Evolutionary conservation across 2,888 invertebrate genomes (phyloP).

Genomic region (Phyllotreta striolata): DNA sequence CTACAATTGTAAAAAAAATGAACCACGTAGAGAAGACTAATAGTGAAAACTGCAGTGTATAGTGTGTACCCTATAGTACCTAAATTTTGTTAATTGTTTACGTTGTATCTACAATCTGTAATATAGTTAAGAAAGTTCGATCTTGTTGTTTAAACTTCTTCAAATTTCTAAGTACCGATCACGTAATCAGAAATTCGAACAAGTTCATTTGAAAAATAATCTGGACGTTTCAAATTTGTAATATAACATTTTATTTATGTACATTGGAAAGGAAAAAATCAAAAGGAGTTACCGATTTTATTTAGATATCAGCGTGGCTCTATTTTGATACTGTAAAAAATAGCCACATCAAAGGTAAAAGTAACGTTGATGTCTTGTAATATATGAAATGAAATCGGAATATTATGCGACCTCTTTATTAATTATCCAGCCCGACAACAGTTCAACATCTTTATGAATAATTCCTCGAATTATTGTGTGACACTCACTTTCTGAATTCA

Average conservation of each 20-base stretch:
- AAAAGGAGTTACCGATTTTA: conserved; percentile 42
- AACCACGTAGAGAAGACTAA: conserved; percentile 45
- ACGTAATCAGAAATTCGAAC: conserved; percentile 38
- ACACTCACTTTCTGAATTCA: too few relatives aligned
- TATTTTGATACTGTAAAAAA: conserved; percentile 44
- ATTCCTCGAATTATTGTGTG: too few relatives aligned
- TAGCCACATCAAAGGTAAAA: conserved; percentile 41
- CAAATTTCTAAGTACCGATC: conserved; percentile 30
- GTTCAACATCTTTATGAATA: too few relatives aligned
- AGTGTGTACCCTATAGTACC: conserved; percentile 41
- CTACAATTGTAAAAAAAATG: conserved; percentile 45
- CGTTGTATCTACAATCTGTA: conserved; percentile 41
- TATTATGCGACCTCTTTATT: conserved; percentile 13
- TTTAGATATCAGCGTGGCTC: conserved; percentile 42
- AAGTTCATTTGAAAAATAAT: conserved; percentile 39
- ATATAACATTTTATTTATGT: conserved; percentile 42
- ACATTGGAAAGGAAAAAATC: conserved; percentile 42
- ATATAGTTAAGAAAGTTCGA: conserved; percentile 38
- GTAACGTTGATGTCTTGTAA: conserved; percentile 42
- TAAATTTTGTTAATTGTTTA: conserved; percentile 38
- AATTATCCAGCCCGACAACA: conserved; percentile 18
- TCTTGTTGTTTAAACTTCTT: conserved; percentile 41
- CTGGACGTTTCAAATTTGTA: conserved; percentile 41
- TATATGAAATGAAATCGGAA: conserved; percentile 26
- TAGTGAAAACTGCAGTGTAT: conserved; percentile 41